Base-by-base conservation (phyloP, 2,888 invertebrate species). In the Ischnus inquisitorius region DNA sequence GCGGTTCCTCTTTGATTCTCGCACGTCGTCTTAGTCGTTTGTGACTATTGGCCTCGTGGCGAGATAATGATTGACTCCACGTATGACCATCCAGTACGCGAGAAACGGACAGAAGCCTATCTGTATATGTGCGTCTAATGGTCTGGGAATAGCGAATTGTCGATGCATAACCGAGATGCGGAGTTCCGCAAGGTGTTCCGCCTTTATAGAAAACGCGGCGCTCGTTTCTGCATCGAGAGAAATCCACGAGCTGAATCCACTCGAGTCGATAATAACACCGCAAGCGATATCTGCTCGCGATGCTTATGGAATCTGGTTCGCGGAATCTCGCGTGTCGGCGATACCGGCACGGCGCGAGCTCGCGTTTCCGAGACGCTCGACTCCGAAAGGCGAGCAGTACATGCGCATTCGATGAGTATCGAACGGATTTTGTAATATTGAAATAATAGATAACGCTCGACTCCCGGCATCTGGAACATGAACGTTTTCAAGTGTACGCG, bases 21-120 rank as follows among this genome's bases (percentile, higher is more conserved):
- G 25, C 48, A 60, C 60, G 72, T 77, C 72, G 48, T 78, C 77
- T 64, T 54, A 14, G 62, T 68, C 51, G 67, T 48, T 68, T 39
- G 51, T 22, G 43, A 25, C 41, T 22, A 19, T 28, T 46, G 12
- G 57, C 41, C 64, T 69, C 75, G 28, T 51, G 76, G 34, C 34
- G 60, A 80, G 76, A 79, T 80, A 83, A 83, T 80, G 77, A 80
- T 80, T 83, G 80, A 77, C 67, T 76, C n/a, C n/a, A 67, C 60
- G 62, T 48, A 41, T 46, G 46, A 67, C 62, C 19, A 51, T 12
- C 14, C 43, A 25, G 12, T 19, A 19, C 65, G 39, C 22, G 72
- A 51, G 43, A 62, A 43, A 68, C 25, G 41, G 22, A 16, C 3
- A 51, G 60, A 46, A 43, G 25, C 41, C 64, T 39, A 65, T 41